Base-by-base conservation (phyloP, 2,113 vertebrate species). In the Pseudonaja textilis region DNA sequence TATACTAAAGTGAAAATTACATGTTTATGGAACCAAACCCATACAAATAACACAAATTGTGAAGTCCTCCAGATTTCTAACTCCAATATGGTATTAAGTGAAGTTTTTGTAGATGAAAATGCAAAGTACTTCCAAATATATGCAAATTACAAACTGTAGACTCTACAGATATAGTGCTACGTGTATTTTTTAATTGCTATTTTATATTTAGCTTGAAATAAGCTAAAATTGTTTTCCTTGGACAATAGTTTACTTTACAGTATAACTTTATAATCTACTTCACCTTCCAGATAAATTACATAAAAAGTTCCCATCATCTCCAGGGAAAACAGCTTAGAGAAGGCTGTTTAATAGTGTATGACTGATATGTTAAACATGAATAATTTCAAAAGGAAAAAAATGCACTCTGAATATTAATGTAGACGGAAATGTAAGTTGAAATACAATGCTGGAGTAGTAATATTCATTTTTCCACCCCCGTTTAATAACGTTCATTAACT, bases 151-250 rank as follows among this genome's bases (percentile, higher is more conserved):
- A 22, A 34, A 85, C 47, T 91, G 25, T 23, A 55, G 61, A 86
- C 56, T 92, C 93, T 93, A 89, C 88, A 94, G 88, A 95, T 88
- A 26, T 91, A 74, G 86, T 89, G 90, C 57, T 94, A 18, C 90
- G 85, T 1, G 0, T 2, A 18, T 47, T 56, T 23, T 52, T 90
- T 88, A 59, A 92, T 93, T 91, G 92, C 92, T 94, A 6, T 61
- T 94, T 93, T 91, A 57, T 74, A 52, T 89, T 69, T 91, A 3
- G 93, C 92, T 96, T 93, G 39, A 9, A 64, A 91, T 93, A 94
- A 95, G 93, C 93, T 95, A 50, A 34, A 8, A 92, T 56, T 52
- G 91, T 96, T 94, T 96, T 96, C 94, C 94, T 91, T 25, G 26
- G 61, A 95, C 2, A 1, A 95, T 96, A 93, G 94, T 18, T 91